Conservation (phyloP, 2,113 vertebrate species). For the Garra rufa region DNA sequence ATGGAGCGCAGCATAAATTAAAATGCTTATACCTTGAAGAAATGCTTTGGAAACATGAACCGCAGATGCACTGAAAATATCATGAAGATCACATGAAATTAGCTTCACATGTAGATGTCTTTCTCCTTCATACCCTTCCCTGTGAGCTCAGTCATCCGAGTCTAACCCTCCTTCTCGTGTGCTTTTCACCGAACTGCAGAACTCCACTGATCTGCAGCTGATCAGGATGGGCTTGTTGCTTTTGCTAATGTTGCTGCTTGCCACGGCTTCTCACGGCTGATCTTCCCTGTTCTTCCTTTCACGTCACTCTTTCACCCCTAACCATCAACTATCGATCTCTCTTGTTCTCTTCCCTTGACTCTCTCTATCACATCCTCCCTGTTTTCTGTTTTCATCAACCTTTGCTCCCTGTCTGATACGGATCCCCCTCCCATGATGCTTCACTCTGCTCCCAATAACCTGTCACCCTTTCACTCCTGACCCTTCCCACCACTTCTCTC, state of each 20-base stretch:
- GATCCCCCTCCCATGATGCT: slow-evolving; percentile 29
- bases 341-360: slow-evolving; percentile 13
- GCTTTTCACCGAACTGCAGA: background rate
- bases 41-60: background rate
- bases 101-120: slow-evolving; percentile 8
- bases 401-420: slow-evolving; percentile 35
- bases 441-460: slow-evolving; percentile 36
- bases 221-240: slow-evolving; percentile 36
- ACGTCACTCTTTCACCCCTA: slow-evolving; percentile 26
- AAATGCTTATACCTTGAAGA: background rate
- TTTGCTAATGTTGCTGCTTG: slow-evolving; percentile 51
- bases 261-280: slow-evolving; percentile 33
- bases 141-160: background rate
- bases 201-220: slow-evolving; percentile 28
- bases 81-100: background rate
- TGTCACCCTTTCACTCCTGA: slow-evolving; percentile 39
- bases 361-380: slow-evolving; percentile 19
- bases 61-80: background rate
- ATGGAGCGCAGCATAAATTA: background rate
- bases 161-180: background rate
- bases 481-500: slow-evolving; percentile 40
- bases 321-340: slow-evolving; percentile 28
- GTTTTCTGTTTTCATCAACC: background rate
- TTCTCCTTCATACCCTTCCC: background rate
- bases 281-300: slow-evolving; percentile 45